Conservation (phyloP, 2,113 vertebrate genomes). For the Amphiprion percula region DNA sequence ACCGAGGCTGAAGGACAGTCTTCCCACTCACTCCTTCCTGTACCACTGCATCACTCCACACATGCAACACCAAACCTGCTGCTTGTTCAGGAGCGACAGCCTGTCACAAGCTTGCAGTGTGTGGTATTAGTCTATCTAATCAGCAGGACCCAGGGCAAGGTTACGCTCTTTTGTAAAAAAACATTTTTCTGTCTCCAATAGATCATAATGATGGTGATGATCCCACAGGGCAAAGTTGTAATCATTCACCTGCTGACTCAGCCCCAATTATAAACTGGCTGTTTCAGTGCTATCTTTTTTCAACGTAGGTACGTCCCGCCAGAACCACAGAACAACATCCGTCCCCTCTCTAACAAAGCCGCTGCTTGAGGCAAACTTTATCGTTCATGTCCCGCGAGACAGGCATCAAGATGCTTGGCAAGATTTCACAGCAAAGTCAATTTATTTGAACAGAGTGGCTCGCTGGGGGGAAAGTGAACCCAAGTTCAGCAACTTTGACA, state of each 20-base stretch:
- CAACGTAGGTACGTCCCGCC: neutral
- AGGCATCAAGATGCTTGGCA: neutral
- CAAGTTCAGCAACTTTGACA: neutral
- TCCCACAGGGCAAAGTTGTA: constrained; percentile 32
- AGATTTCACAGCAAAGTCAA: neutral
- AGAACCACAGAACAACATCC: neutral
- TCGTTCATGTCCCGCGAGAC: neutral
- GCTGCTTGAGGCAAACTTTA: neutral
- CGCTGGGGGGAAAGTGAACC: neutral
- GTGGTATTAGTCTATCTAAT: constrained; percentile 40
- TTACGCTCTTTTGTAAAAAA: constrained; percentile 29
- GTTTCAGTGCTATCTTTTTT: constrained; percentile 19
- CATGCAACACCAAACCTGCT: neutral
- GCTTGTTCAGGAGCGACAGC: constrained; percentile 30
- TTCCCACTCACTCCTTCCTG: neutral
- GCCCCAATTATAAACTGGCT: constrained; percentile 42
- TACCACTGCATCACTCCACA: neutral
- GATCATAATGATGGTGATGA: constrained; percentile 61
- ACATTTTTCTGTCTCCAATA: constrained; percentile 31
- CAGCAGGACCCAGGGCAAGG: constrained; percentile 46
- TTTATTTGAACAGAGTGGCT: neutral
- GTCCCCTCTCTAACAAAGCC: neutral
- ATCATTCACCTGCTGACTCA: constrained; percentile 65
- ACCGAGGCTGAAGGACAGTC: constrained; percentile 23
- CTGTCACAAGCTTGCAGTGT: constrained; percentile 20